Conservation (phyloP, 2,888 invertebrate genomes). For the Xylocampa areola region DNA sequence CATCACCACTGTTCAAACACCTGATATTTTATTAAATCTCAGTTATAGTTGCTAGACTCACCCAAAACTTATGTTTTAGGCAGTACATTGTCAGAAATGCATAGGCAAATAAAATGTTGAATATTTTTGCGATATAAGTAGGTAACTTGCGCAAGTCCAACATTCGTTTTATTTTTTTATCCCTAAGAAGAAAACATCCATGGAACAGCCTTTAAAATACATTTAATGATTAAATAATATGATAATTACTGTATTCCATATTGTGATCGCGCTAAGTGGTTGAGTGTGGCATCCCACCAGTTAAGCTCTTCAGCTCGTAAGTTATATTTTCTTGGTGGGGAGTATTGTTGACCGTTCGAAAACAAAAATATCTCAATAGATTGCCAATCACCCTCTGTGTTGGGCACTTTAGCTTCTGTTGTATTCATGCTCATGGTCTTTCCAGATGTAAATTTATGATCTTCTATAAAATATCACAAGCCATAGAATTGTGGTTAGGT, state of each 20-base stretch:
- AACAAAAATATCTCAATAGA: conserved; percentile 80
- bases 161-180: too few relatives aligned
- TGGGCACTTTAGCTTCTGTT: conserved; percentile 56
- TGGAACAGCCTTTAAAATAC: too few relatives aligned
- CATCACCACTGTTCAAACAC: too few relatives aligned
- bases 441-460: neutral
- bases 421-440: conserved; percentile 35
- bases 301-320: conserved; percentile 69
- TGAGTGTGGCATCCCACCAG: conserved; percentile 73
- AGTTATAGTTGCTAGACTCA: too few relatives aligned
- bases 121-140: too few relatives aligned
- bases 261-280: conserved; percentile 71
- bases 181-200: too few relatives aligned
- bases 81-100: too few relatives aligned
- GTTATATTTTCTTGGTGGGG: conserved; percentile 82
- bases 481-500: conserved; percentile 8
- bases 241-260: conserved; percentile 74
- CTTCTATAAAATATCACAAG: conserved; percentile 1
- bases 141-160: too few relatives aligned
- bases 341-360: conserved; percentile 77
- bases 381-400: conserved; percentile 56
- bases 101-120: too few relatives aligned
- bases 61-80: too few relatives aligned
- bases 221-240: neutral
- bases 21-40: too few relatives aligned